Evolutionary conservation across 1,140 invertebrate species (phyloP).

Genomic region (Trigoniulus corallinus): DNA sequence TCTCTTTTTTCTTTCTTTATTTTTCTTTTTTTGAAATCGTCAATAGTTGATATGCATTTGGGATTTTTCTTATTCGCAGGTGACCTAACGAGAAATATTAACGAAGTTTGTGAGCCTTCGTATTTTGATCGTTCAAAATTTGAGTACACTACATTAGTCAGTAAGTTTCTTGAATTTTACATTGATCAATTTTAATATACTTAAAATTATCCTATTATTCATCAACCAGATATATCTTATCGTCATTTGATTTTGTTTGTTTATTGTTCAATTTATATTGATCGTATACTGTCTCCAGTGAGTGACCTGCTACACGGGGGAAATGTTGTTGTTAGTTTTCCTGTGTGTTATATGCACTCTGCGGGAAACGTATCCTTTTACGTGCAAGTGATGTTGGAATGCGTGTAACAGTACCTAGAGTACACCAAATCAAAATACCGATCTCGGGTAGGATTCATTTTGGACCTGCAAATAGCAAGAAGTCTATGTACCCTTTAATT

Average conservation of each 20-base stretch:
- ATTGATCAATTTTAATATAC: background rate
- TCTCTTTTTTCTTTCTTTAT: background rate
- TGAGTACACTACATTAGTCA: constrained; percentile 16
- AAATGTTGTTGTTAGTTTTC: no score
- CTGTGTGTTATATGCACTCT: no score
- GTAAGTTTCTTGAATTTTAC: constrained; percentile 15
- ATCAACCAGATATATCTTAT: no score
- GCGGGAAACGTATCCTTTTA: no score
- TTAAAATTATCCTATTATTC: background rate
- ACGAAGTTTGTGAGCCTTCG: constrained; percentile 15
- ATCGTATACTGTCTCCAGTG: background rate
- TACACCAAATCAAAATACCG: no score
- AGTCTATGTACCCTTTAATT: no score
- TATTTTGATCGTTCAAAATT: constrained; percentile 13
- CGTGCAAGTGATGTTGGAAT: no score
- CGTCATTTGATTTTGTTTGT: background rate
- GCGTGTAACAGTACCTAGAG: no score
- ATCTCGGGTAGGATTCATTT: no score
- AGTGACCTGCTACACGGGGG: background rate
- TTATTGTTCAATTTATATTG: background rate
- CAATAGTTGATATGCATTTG: background rate
- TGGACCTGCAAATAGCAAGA: no score
- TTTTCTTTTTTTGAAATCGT: background rate
- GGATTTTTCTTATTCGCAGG: constrained; percentile 8
- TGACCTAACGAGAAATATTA: constrained; percentile 3